phyloP scores from a whole-genome alignment of 2,113 vertebrate genomes.

The Corydoras maculifer region DNA sequence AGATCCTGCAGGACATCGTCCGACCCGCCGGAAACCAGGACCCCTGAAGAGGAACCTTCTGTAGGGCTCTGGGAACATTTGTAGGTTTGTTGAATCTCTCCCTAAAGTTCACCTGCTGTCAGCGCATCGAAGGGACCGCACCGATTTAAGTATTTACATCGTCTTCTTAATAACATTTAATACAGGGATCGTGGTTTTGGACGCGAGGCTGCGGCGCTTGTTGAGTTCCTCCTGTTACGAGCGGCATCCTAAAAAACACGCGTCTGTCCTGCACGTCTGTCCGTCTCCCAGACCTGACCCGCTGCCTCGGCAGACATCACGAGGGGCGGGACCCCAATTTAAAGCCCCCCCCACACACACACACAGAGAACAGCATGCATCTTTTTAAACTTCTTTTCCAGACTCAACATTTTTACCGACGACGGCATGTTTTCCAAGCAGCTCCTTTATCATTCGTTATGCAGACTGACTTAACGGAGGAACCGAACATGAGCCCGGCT shows the following conservation, averaged over 20 bases:
- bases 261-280: neutral
- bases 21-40: slow-evolving; percentile 46
- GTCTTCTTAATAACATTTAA: slow-evolving; percentile 7
- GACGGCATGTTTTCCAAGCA: too few species aligned
- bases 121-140: slow-evolving; percentile 5
- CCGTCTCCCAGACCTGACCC: too few species aligned
- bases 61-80: slow-evolving; percentile 13
- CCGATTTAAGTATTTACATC: slow-evolving; percentile 1
- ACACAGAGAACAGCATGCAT: neutral
- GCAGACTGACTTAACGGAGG: too few species aligned
- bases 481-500: too few species aligned
- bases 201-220: neutral
- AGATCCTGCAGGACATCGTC: slow-evolving; percentile 72
- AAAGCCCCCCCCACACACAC: too few species aligned
- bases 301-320: too few species aligned
- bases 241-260: slow-evolving; percentile 11
- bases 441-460: too few species aligned
- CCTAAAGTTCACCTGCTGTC: slow-evolving; percentile 25
- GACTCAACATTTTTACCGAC: neutral
- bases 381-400: slow-evolving; percentile 32
- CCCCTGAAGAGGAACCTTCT: slow-evolving; percentile 3
- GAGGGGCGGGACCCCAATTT: too few species aligned
- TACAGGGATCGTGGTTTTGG: slow-evolving; percentile 20
- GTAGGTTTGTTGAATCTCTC: slow-evolving; percentile 6
- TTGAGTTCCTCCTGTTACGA: neutral